Conservation (phyloP, 2,888 invertebrate species). For the Cyclophora punctaria region DNA sequence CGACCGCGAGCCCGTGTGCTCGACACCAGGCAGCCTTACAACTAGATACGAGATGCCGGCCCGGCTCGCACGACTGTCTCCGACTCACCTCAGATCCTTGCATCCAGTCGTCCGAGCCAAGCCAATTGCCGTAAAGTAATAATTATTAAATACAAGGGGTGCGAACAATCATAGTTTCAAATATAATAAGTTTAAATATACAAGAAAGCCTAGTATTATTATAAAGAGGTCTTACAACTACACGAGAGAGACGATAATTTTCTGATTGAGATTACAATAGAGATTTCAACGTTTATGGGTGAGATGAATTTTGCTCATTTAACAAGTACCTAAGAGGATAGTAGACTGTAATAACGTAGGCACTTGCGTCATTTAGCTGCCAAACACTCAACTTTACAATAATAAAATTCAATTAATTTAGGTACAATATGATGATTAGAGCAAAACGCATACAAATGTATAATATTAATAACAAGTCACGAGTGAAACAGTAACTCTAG, state of each 20-base stretch:
- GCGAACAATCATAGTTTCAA: conserved; percentile 19
- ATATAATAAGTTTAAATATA: conserved; percentile 20
- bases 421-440: neutral
- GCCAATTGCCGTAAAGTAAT: conserved; percentile 5
- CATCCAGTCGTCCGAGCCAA: neutral
- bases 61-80: neutral
- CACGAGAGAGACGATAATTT: conserved; percentile 21
- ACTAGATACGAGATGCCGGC: conserved; percentile 55
- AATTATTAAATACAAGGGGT: conserved; percentile 12
- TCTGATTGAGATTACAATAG: conserved; percentile 15
- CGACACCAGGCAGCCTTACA: conserved; percentile 65
- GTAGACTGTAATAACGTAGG: neutral
- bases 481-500: neutral
- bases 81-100: no score
- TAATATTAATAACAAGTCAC: neutral
- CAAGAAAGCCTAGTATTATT: conserved; percentile 21
- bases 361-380: neutral
- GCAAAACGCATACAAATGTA: no score
- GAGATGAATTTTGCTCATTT: no score
- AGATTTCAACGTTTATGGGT: conserved; percentile 1
- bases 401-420: neutral
- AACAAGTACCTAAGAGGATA: no score
- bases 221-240: conserved; percentile 20
- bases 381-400: neutral
- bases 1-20: conserved; percentile 64